Conservation (phyloP, 2,888 invertebrate genomes). For the Ectropis crepuscularia region DNA sequence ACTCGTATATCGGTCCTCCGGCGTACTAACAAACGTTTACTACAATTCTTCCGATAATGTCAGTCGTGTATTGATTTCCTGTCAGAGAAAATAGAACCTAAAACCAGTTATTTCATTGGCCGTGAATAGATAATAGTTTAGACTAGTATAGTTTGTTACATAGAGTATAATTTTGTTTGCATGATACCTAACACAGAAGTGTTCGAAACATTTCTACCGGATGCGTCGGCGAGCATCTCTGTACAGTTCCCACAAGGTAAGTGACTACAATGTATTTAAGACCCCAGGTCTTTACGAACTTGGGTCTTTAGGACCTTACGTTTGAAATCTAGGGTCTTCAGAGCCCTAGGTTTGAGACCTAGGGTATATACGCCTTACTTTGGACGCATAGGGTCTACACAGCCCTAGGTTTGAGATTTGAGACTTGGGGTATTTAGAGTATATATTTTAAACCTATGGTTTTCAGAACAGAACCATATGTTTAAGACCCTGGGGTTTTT, state of each 20-base stretch:
- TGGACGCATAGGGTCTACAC: background rate
- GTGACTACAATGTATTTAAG: conserved; percentile 30
- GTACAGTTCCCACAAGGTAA: conserved; percentile 62
- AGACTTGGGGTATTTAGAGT: background rate
- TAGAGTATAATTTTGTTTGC: conserved; percentile 52
- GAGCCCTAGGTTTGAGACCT: background rate
- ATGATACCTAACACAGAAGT: conserved; percentile 61
- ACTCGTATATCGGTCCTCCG: too few relatives aligned
- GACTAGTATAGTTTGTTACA: conserved; percentile 31
- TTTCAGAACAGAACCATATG: too few relatives aligned
- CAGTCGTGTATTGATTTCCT: too few relatives aligned
- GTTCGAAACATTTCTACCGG: conserved; percentile 70
- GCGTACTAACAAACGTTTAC: too few relatives aligned
- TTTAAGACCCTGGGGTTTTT: too few relatives aligned
- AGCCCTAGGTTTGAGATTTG: background rate
- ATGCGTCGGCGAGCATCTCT: conserved; percentile 55
- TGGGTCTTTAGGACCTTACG: background rate
- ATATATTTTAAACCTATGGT: too few relatives aligned
- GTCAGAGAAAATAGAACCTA: background rate
- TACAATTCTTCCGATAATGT: too few relatives aligned
- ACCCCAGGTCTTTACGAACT: background rate
- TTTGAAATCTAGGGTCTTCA: background rate
- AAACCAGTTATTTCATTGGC: conserved; percentile 5
- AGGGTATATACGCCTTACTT: background rate
- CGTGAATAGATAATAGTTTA: conserved; percentile 12